Percentiles rank a stretch among this genome's conserved stretches.
Conservation (phyloP, 2,888 invertebrate genomes). For the Noctua pronuba region DNA sequence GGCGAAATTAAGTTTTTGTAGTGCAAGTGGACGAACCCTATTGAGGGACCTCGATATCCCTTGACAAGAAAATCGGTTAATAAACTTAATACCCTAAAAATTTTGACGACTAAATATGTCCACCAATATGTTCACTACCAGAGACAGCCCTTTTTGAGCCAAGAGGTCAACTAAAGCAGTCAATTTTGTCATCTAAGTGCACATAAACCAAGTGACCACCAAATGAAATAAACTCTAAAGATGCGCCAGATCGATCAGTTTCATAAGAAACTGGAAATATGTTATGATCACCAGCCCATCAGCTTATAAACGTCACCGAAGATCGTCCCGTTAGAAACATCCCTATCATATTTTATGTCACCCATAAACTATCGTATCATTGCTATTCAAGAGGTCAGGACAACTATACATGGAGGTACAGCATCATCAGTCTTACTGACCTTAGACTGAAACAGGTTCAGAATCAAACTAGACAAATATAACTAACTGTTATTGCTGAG, state of each 20-base stretch:
- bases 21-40: not conserved
- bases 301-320: not conserved
- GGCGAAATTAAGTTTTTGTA: not conserved
- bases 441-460: constrained; percentile 40
- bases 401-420: not conserved
- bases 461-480: constrained; percentile 37
- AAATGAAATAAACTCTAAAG: not conserved
- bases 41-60: not conserved
- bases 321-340: constrained; percentile 29
- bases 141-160: not conserved
- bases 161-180: not conserved
- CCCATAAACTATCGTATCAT: constrained; percentile 38
- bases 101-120: not conserved
- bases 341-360: constrained; percentile 38
- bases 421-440: constrained; percentile 43
- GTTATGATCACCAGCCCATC: constrained; percentile 4
- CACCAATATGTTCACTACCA: not conserved
- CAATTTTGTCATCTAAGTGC: not conserved
- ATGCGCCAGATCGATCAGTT: constrained; percentile 8
- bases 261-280: constrained; percentile 8
- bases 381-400: constrained; percentile 45
- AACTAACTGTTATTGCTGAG: constrained; percentile 19
- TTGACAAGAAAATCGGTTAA: not conserved
- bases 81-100: not conserved
- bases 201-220: no score